These are phyloP conservation scores for Sericinus montela DNA, from an alignment of 2,888 invertebrate genomes.

Conservation along the genomic window DNA sequence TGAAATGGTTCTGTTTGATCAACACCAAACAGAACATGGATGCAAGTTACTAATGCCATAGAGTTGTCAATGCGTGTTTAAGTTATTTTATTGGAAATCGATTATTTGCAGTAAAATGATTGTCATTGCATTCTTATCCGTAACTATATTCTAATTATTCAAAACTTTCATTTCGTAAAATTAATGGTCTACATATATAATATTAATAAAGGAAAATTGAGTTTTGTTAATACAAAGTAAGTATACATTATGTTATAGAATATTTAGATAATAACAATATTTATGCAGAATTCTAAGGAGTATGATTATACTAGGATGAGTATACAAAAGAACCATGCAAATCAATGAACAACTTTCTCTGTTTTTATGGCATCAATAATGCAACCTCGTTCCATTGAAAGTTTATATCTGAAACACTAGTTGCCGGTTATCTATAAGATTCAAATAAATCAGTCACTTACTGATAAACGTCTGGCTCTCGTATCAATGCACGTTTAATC, in stretches of 20 bases:
- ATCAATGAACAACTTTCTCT: constrained; percentile 21
- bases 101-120: too few relatives aligned
- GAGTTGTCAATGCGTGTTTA: not conserved
- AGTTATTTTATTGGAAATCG: too few relatives aligned
- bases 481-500: constrained; percentile 29
- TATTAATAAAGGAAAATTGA: too few relatives aligned
- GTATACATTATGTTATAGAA: too few relatives aligned
- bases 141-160: too few relatives aligned
- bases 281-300: too few relatives aligned
- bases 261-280: too few relatives aligned
- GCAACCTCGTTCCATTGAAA: constrained; percentile 20
- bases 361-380: constrained; percentile 20
- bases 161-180: too few relatives aligned
- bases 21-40: not conserved
- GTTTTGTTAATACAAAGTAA: too few relatives aligned
- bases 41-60: not conserved
- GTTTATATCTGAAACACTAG: constrained; percentile 23
- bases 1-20: constrained; percentile 2
- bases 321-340: constrained; percentile 13
- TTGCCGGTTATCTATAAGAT: constrained; percentile 26
- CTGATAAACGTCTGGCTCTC: constrained; percentile 28
- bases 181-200: too few relatives aligned
- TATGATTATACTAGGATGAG: too few relatives aligned
- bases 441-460: constrained; percentile 31
- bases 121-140: too few relatives aligned